A percentile compares a stretch with the other conserved stretches of the same genome.
phyloP scores from a whole-genome alignment of 30 jellyfish, hydroid and myxozoan genomes.

The Aurelia coerulea region DNA sequence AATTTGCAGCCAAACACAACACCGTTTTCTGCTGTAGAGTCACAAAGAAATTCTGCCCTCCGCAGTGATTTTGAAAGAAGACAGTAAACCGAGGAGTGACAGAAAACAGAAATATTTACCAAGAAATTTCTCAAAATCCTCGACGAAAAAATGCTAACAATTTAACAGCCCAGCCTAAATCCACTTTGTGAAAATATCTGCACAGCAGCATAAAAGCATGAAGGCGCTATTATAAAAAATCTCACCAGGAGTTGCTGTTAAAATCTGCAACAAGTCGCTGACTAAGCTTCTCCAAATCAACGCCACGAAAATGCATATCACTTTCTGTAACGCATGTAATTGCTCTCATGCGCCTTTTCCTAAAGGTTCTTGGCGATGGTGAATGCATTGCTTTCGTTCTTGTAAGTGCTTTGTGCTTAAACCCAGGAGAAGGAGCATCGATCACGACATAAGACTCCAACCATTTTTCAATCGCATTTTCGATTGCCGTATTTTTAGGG shows the following conservation, averaged over 20 bases:
- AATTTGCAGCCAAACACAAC: too few species aligned
- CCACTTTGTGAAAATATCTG: too few species aligned
- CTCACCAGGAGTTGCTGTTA: conserved; percentile 25
- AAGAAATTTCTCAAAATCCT: too few species aligned
- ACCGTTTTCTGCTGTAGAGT: too few species aligned
- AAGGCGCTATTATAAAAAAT: neutral
- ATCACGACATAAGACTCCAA: conserved; percentile 53
- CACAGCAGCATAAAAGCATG: neutral
- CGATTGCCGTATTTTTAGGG: neutral
- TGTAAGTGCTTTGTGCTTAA: neutral
- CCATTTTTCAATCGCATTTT: neutral
- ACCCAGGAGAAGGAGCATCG: conserved; percentile 22
- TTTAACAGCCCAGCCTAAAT: too few species aligned
- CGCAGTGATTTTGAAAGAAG: too few species aligned
- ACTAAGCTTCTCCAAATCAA: conserved; percentile 22
- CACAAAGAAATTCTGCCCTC: too few species aligned
- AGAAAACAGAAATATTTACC: too few species aligned
- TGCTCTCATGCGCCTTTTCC: conserved; percentile 42
- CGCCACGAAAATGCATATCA: conserved; percentile 8
- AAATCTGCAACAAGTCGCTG: conserved; percentile 10
- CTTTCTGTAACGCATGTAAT: conserved; percentile 24
- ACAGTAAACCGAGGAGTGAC: too few species aligned
- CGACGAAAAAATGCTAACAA: too few species aligned
- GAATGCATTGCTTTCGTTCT: conserved; percentile 16
- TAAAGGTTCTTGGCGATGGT: conserved; percentile 17